Evolutionary conservation across 2,888 invertebrate species (phyloP), one percentile per base, ranked within the genome.

Genomic region (Ellobium chinense): DNA sequence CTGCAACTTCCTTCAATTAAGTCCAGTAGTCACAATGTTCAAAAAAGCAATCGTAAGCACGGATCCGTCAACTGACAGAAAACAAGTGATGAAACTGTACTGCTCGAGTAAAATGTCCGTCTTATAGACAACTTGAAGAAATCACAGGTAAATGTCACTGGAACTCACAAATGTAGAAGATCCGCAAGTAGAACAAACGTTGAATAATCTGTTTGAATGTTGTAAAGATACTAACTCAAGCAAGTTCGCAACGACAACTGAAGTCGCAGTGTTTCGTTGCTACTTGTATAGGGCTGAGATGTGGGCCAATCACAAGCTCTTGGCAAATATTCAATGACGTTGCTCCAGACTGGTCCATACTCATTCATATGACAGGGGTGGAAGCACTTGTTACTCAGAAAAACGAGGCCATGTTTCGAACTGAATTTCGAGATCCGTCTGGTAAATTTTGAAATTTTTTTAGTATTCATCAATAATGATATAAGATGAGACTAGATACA

Each of bases 261-360:
- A 54, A 21, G 29, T 21, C 3, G 4, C 1, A 14, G 1, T n/a
- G 80, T 66, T 5, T 36, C 9, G 39, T 56, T 24, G 60, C 68
- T 39, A 46, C 73, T 68, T 80, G 54, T 80, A 80, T 80, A 80
- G 70, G 4, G 37, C 31, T 60, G 37, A 9, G 24, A 29, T 24
- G 21, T 60, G 68, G 60, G 60, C 80, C 80, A 80, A 80, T 80
- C 80, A 46, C 54, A 31, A 68, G n/a, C 80, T 9, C 12, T 80
- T 37, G 66, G 60, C 58, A 68, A 68, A 68, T 54, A 54, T 80
- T 80, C 80, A 80, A 74, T 80, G 80, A 80, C 80, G 80, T 80
- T 46, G 5, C 14, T 34, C 5, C 34, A 58, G 68, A 37, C 34
- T 3, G 60, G 68, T 3, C n/a, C 5, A 0, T 36, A 0, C 68